Percentiles rank a stretch among this genome's conserved stretches.
phyloP scores from a whole-genome alignment of 2,113 vertebrate genomes.

The Setophaga kirtlandii region DNA sequence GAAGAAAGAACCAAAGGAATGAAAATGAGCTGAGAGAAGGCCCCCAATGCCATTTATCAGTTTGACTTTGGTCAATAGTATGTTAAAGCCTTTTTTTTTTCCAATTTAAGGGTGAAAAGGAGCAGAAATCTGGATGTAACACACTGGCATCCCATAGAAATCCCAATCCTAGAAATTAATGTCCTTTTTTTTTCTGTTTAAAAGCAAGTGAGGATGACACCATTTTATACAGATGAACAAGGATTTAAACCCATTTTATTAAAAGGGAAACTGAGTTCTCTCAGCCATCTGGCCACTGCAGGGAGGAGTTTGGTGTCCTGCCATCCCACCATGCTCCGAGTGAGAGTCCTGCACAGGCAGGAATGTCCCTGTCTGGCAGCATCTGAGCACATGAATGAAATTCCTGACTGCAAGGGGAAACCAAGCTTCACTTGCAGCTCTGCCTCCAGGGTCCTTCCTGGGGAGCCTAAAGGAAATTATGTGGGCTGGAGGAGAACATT shows the following conservation, averaged over 20 bases:
- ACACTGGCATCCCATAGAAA: not conserved
- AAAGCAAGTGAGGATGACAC: not conserved
- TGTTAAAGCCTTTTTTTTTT: not conserved
- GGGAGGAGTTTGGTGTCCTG: not conserved
- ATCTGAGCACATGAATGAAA: not conserved
- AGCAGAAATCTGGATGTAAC: not conserved
- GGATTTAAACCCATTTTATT: not conserved
- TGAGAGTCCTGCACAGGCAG: not conserved
- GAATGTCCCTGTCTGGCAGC: not conserved
- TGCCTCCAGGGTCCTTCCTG: not conserved
- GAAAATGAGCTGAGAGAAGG: not conserved
- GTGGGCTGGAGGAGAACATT: not conserved
- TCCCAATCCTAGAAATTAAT: not conserved
- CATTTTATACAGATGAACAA: not conserved
- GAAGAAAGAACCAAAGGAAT: not conserved
- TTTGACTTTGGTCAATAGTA: not conserved
- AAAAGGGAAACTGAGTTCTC: not conserved
- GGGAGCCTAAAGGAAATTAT: not conserved
- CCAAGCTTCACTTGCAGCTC: not conserved
- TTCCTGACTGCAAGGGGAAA: not conserved
- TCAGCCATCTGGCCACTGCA: not conserved
- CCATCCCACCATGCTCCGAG: accelerated
- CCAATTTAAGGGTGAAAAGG: not conserved
- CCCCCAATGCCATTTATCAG: not conserved
- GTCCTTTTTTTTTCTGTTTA: not conserved